Base-by-base conservation (phyloP, 2,797 vertebrate species). In the Enteromius radiatus region DNA sequence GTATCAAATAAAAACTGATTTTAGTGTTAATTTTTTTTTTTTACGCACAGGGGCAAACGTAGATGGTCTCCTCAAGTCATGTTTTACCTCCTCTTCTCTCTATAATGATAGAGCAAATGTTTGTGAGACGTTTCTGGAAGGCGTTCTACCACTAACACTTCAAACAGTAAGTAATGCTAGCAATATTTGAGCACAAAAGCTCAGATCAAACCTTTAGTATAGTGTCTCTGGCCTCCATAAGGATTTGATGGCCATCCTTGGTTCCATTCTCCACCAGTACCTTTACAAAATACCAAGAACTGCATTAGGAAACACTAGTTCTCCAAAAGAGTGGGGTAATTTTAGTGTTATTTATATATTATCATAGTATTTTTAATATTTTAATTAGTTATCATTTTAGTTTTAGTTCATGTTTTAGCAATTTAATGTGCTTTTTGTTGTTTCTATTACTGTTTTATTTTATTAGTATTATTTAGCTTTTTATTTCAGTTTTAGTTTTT, bases 181-280 rank as follows among this genome's bases (percentile, higher is more conserved):
- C 33, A 77, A 73, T 61, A 56, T 33, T 3, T 61, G n/a, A 67
- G 21, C 11, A 67, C 26, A 21, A 5, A 21, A 36, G 21, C 10
- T 21, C 2, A 33, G 8, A 17, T 47, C 80, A 78, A 77, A 96
- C 96, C 77, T 91, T 89, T 11, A 97, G 87, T 83, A 97, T 80
- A 41, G 91, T 80, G 63, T 95, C 91, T 91, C 96, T 95, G 86
- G 96, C 96, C 33, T 97, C 95, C 96, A 97, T 96, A 2, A 97
- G 93, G 54, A 96, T 93, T 84, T 92, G 91, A 90, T 97, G 95
- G 0, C 96, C 96, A 10, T 96, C 96, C 89, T 93, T 96, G 52
- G 96, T 97, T 75, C 96, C 97, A 36, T 96, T 96, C 90, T 97
- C 97, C 59, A 97, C 90, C 89, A 97, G 85, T 11, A 97, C 92